Percentiles rank a stretch among this genome's conserved stretches.
These are phyloP conservation scores for Calycopis cecrops DNA, from an alignment of 1,140 invertebrate species.

Conservation along the genomic window DNA sequence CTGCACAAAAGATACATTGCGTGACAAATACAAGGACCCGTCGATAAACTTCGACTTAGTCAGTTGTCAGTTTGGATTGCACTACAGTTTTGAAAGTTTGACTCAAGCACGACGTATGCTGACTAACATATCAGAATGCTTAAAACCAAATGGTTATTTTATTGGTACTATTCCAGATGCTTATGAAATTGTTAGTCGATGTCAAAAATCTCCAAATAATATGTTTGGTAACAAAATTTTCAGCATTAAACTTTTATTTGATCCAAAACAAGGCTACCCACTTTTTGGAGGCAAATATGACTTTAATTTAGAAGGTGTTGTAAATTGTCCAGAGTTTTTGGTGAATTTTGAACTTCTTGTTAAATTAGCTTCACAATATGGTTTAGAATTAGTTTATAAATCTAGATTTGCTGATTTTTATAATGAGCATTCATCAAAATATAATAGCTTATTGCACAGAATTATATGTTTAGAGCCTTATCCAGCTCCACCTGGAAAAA, in stretches of 20 bases:
- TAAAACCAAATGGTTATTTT: constrained; percentile 94
- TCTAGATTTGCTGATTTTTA: constrained; percentile 90
- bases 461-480: constrained; percentile 87
- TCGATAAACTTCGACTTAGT: constrained; percentile 90
- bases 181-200: constrained; percentile 87
- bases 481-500: constrained; percentile 74
- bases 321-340: constrained; percentile 98
- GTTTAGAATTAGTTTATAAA: constrained; percentile 85
- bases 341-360: constrained; percentile 93
- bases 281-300: constrained; percentile 98
- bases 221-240: constrained; percentile 93
- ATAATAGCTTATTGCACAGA: constrained; percentile 79
- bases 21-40: constrained; percentile 82
- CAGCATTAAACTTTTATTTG: constrained; percentile 86
- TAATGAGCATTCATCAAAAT: constrained; percentile 78
- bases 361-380: constrained; percentile 88
- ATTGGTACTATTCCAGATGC: constrained; percentile 97
- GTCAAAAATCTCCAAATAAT: constrained; percentile 76
- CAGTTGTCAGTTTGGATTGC: constrained; percentile 98
- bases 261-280: constrained; percentile 82
- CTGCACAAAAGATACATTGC: constrained; percentile 89
- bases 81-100: constrained; percentile 96
- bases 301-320: constrained; percentile 96
- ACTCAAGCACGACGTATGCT: constrained; percentile 95
- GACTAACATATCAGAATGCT: constrained; percentile 91